Evolutionary conservation across 2,113 vertebrate species (phyloP).

Genomic region (Brachirus orientalis): DNA sequence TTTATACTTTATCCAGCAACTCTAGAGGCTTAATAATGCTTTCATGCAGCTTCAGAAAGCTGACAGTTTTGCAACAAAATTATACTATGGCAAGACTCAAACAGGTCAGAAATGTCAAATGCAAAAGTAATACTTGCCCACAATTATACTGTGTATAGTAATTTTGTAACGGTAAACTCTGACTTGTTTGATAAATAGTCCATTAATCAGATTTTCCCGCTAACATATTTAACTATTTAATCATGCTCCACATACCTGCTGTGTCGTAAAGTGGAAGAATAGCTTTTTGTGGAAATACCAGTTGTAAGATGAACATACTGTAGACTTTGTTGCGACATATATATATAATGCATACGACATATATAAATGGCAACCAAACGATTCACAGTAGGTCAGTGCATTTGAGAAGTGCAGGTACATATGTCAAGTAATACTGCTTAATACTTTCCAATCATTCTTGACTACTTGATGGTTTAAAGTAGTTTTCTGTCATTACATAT

Average conservation of each 20-base stretch:
- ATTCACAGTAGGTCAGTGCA: too few relatives aligned
- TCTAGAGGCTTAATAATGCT: conserved; percentile 40
- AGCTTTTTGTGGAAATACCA: too few relatives aligned
- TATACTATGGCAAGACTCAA: conserved; percentile 10
- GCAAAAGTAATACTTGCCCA: too few relatives aligned
- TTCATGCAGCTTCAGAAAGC: conserved; percentile 19
- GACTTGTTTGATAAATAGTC: neutral
- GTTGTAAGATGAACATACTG: too few relatives aligned
- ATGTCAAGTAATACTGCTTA: too few relatives aligned
- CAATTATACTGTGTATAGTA: neutral
- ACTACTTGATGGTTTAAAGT: too few relatives aligned
- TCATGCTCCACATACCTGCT: conserved; percentile 11
- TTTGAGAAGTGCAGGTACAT: too few relatives aligned
- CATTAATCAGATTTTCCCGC: neutral
- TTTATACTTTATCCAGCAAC: conserved; percentile 60
- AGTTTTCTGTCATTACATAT: too few relatives aligned
- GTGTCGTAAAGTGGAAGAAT: neutral
- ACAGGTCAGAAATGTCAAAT: neutral
- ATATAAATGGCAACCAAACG: too few relatives aligned
- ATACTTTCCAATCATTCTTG: too few relatives aligned
- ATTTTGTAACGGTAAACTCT: neutral
- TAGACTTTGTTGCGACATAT: too few relatives aligned
- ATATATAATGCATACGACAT: too few relatives aligned
- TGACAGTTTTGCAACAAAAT: conserved; percentile 39
- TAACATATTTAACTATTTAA: neutral